These are phyloP conservation scores for Gerris lacustris DNA, from an alignment of 2,888 invertebrate genomes.

Conservation along the genomic window DNA sequence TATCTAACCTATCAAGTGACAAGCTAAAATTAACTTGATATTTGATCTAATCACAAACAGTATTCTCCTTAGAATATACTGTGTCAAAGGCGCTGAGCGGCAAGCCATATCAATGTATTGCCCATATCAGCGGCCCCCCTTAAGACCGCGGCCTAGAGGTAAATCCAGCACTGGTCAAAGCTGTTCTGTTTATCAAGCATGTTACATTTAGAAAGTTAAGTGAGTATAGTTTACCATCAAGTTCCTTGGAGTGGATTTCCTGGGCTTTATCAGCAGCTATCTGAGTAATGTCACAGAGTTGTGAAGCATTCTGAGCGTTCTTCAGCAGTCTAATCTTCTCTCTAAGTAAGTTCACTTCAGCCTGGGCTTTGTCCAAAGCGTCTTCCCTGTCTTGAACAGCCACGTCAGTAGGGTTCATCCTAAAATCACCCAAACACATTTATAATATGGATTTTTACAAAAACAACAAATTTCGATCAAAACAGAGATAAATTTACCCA, in stretches of 20 bases:
- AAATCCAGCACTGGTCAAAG: too few relatives aligned
- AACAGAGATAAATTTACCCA: neutral
- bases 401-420: slow-evolving; percentile 59
- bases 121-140: too few relatives aligned
- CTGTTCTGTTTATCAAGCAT: too few relatives aligned
- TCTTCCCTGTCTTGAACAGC: slow-evolving; percentile 53
- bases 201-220: too few relatives aligned
- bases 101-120: too few relatives aligned
- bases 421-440: slow-evolving; percentile 34
- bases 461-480: neutral
- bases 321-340: slow-evolving; percentile 35
- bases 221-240: slow-evolving; percentile 33
- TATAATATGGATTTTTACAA: neutral
- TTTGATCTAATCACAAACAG: too few relatives aligned
- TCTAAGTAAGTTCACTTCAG: slow-evolving; percentile 44
- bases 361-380: slow-evolving; percentile 55
- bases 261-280: slow-evolving; percentile 33
- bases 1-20: too few relatives aligned
- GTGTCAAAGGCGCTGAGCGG: too few relatives aligned
- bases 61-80: too few relatives aligned
- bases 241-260: slow-evolving; percentile 30
- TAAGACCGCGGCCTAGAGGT: too few relatives aligned
- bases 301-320: slow-evolving; percentile 34
- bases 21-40: too few relatives aligned
- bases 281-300: slow-evolving; percentile 34